These are phyloP conservation scores for Drosophila neotestacea DNA, from an alignment of 2,888 invertebrate genomes.

Conservation along the genomic window DNA sequence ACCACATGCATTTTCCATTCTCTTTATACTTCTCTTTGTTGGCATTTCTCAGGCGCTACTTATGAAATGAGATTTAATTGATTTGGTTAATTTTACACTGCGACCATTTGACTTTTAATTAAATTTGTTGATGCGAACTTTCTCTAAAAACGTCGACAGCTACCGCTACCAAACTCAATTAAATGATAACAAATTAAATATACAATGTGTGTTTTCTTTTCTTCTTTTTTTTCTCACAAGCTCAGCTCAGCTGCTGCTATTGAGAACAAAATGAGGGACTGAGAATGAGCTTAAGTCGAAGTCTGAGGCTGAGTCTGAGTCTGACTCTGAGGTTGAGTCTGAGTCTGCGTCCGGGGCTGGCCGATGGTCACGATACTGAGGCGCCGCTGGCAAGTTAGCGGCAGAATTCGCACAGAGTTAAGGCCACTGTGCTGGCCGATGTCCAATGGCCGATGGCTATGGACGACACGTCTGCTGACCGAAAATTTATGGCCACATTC, in stretches of 20 bases:
- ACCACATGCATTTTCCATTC: background rate
- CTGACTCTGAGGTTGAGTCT: too few relatives aligned
- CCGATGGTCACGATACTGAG: constrained; percentile 66
- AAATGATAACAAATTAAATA: constrained; percentile 74
- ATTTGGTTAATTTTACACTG: constrained; percentile 48
- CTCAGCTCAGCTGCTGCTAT: constrained; percentile 21
- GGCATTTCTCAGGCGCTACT: constrained; percentile 37
- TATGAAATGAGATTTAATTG: constrained; percentile 52
- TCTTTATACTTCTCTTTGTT: background rate
- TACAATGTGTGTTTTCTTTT: constrained; percentile 20
- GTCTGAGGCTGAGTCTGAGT: too few relatives aligned
- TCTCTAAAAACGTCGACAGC: constrained; percentile 63
- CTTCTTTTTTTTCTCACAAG: constrained; percentile 13
- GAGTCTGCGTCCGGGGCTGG: constrained; percentile 16
- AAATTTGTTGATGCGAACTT: constrained; percentile 59
- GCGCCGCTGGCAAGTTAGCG: constrained; percentile 71
- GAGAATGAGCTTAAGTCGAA: background rate
- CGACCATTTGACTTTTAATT: constrained; percentile 53
- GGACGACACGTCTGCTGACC: constrained; percentile 50
- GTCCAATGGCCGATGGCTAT: constrained; percentile 6
- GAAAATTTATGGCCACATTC: constrained; percentile 84
- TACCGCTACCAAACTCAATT: constrained; percentile 68
- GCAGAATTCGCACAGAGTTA: constrained; percentile 66
- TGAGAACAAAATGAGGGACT: constrained; percentile 25
- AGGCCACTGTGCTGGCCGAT: constrained; percentile 57